phyloP scores from a whole-genome alignment of 2,888 invertebrate genomes.

The Eumacrocentrus americanus region DNA sequence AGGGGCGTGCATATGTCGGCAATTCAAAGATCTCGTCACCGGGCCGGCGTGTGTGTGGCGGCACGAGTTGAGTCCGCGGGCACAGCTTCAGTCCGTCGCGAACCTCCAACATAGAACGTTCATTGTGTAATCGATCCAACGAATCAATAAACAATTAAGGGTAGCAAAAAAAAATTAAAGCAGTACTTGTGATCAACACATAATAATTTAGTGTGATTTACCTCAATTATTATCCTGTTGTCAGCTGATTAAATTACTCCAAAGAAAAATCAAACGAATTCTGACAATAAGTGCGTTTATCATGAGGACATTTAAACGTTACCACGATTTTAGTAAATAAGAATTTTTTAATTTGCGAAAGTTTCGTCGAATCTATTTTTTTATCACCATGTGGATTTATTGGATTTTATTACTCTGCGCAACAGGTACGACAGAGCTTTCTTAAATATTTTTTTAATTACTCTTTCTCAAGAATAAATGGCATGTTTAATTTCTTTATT shows the following conservation, averaged over 20 bases:
- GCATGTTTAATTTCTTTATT: not conserved
- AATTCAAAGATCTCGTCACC: conserved; percentile 8
- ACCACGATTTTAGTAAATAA: conserved; percentile 39
- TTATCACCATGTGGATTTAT: conserved; percentile 43
- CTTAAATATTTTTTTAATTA: not conserved
- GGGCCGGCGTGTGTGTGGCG: conserved; percentile 10
- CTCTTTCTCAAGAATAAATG: not conserved
- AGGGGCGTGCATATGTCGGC: conserved; percentile 6
- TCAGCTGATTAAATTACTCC: not conserved
- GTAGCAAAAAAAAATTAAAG: not conserved
- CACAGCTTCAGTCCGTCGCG: conserved; percentile 48
- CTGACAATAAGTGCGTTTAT: conserved; percentile 21
- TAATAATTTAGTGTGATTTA: not conserved
- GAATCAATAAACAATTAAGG: conserved; percentile 17
- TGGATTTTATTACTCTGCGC: conserved; percentile 48
- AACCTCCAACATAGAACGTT: conserved; percentile 48
- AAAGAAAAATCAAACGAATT: conserved; percentile 5
- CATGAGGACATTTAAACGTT: conserved; percentile 37
- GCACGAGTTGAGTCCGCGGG: conserved; percentile 21
- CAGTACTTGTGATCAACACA: conserved; percentile 1
- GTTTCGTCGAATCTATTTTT: not conserved
- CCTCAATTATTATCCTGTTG: not conserved
- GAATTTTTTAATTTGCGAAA: conserved; percentile 10
- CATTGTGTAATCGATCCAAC: conserved; percentile 33
- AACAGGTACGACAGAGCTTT: conserved; percentile 44